A percentile compares a stretch with the other conserved stretches of the same genome.
phyloP scores from a whole-genome alignment of 2,797 vertebrate genomes.

The Esox lucius region DNA sequence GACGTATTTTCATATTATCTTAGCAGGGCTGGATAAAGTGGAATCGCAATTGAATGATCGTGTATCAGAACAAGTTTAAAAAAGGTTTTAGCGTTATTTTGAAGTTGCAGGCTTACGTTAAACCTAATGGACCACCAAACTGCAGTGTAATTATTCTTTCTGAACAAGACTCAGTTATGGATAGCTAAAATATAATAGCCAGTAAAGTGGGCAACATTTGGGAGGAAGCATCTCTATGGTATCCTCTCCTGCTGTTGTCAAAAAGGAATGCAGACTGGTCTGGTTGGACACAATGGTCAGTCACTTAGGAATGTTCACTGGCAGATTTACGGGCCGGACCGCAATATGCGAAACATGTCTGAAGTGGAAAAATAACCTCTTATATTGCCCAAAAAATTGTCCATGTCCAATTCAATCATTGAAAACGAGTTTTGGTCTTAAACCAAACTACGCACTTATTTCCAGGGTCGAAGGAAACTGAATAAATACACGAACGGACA shows the following conservation, averaged over 20 bases:
- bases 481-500: too few species aligned
- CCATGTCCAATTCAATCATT: neutral
- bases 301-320: slow-evolving; percentile 74
- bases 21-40: too few species aligned
- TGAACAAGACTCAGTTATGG: too few species aligned
- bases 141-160: too few species aligned
- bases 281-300: slow-evolving; percentile 17
- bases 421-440: neutral
- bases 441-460: neutral
- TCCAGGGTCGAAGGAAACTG: too few species aligned
- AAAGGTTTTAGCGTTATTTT: too few species aligned
- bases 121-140: too few species aligned
- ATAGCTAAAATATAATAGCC: too few species aligned
- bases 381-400: neutral
- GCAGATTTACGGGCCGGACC: slow-evolving; percentile 73
- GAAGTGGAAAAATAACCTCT: neutral
- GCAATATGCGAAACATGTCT: neutral
- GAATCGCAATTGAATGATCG: too few species aligned
- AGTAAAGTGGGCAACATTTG: neutral
- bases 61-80: too few species aligned
- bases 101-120: too few species aligned
- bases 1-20: too few species aligned
- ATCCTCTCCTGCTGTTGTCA: slow-evolving; percentile 65
- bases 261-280: slow-evolving; percentile 70
- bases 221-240: slow-evolving; percentile 39